Percentiles rank a stretch among this genome's conserved stretches.
Evolutionary conservation across 2,113 vertebrate species (phyloP).

Genomic region (Pteruthius melanotis): DNA sequence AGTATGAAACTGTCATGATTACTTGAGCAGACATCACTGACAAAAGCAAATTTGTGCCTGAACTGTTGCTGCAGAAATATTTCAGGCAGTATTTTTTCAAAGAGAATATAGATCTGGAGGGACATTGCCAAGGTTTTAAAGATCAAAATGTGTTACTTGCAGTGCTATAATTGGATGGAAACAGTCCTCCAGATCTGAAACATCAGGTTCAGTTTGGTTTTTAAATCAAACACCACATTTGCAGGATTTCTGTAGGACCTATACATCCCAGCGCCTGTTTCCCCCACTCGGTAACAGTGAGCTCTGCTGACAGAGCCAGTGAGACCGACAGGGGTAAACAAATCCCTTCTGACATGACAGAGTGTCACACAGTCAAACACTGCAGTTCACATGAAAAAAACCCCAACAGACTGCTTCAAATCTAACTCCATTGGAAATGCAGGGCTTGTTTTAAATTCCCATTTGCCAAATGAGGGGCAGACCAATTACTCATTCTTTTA

Average conservation of each 20-base stretch:
- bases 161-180: constrained; percentile 44
- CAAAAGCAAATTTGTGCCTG: constrained; percentile 52
- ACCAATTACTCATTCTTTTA: not conserved
- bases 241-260: constrained; percentile 19
- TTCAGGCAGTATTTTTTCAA: constrained; percentile 51
- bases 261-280: not conserved
- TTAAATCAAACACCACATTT: constrained; percentile 35
- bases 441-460: not conserved
- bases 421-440: not conserved
- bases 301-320: constrained; percentile 35
- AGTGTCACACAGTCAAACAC: constrained; percentile 1
- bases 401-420: not conserved
- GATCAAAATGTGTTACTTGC: constrained; percentile 43
- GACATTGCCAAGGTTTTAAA: constrained; percentile 47
- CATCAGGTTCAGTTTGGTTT: constrained; percentile 43
- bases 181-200: constrained; percentile 54
- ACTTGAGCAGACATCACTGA: constrained; percentile 38
- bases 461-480: not conserved
- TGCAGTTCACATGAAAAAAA: not conserved
- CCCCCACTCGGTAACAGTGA: not conserved
- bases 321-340: not conserved
- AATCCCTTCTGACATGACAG: constrained; percentile 31
- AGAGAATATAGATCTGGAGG: constrained; percentile 45
- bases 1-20: constrained; percentile 50
- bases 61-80: constrained; percentile 38